Evolutionary conservation across 2,888 invertebrate genomes (phyloP), one percentile per base, ranked within the genome.

Genomic region (Monopis laevigella): DNA sequence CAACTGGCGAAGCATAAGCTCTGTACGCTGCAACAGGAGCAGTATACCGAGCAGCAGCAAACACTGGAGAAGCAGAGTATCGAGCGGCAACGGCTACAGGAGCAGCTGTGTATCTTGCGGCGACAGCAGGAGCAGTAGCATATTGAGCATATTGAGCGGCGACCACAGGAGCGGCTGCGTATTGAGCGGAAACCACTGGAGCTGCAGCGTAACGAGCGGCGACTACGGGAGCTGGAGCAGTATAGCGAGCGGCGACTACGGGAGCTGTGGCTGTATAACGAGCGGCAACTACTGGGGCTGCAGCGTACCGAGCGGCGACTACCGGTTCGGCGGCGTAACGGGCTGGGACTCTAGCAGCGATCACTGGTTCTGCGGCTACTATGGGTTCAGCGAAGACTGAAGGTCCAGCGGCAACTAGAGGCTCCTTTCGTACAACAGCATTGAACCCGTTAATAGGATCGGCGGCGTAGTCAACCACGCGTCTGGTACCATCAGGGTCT

Each of bases 211-310:
- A 26, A 52, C 52, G 7, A 6, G 54, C 52, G 54, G 87, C 86
- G 11, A 81, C 70, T 30, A 92, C 77, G 32, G 85, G 84, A 39
- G 88, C 87, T 56, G 92, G 88, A 14, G 85, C 45, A 38, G n/a
- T n/a, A n/a, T n/a, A n/a, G n/a, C n/a, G n/a, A n/a, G n/a, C n/a
- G 83, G 71, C 45, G 75, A 85, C 61, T 80, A 85, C 53, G 39
- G 55, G 53, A 16, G 54, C 49, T 10, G 58, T 53, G 42, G 60
- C 46, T 41, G 60, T 46, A 39, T 53, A 47, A 11, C 55, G 51
- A 30, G 56, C 47, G 40, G 48, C 48, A 8, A 52, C 45, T 2
- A 50, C 48, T 19, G 53, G 48, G 1, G 53, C 48, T 1, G 59
- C 51, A 1, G 49, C 47, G 46, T 57, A 54, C n/a, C 43, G 45